Evolutionary conservation across 2,888 invertebrate species (phyloP), one percentile per base, ranked within the genome.

Genomic region (Griposia aprilina): DNA sequence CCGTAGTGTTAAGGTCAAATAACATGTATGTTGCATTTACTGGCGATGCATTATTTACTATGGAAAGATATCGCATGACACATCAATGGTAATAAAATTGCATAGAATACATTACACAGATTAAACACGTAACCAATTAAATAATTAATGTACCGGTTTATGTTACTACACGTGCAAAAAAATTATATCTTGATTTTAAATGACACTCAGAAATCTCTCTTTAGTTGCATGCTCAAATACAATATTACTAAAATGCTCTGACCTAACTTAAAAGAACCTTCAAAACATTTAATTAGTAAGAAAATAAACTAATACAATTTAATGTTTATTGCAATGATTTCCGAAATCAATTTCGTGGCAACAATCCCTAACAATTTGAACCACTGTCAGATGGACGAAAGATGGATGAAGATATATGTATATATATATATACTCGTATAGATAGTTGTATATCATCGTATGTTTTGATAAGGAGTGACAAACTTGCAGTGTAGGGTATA

Each of bases 1-100:
- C 30, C 5, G 62, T 72, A 45, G 68, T 50, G 36, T 50, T 72
- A 78, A 83, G 86, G 84, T 70, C 86, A 74, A 41, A 66, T 68
- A 62, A 60, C 59, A 57, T 77, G 50, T 55, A 41, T 26, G 30
- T 11, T 62, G 20, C 7, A 36, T 30, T 41, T 67, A 75, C 66
- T 62, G 48, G 5, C 55, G 8, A 57, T 59, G n/a, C 41, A 36
- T 78, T 78, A 45, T 60, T 78, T 71, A 67, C 72, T 45, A 72
- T 62, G 72, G 72, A 83, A 81, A 78, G 0, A 69, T 82, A 72
- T 41, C 48, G 26, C 13, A 45, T 36, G 15, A 15, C 30, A 23
- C 23, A 75, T 59, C 20, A 15, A 52, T 26, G 52, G 15, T 10
- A 36, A 50, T 50, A 75, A 52, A 50, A 73, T 62, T 83, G 60